These are phyloP conservation scores for Glaucopsyche alexis DNA, from an alignment of 2,888 invertebrate species.

Conservation along the genomic window DNA sequence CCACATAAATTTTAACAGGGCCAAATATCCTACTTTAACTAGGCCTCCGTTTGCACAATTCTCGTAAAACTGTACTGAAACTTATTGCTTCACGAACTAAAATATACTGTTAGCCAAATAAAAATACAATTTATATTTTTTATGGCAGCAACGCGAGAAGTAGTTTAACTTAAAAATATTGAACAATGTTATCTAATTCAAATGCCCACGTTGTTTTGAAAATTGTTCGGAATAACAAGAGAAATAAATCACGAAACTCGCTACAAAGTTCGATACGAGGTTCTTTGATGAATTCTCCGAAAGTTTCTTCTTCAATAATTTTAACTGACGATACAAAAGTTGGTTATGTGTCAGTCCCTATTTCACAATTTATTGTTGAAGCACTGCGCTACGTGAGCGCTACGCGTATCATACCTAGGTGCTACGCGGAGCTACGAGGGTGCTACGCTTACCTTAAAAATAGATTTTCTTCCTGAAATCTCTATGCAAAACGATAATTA, in stretches of 20 bases:
- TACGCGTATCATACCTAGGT: no score
- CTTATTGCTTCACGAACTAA: no score
- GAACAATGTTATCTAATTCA: constrained; percentile 15
- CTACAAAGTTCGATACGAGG: constrained; percentile 28
- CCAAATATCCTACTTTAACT: no score
- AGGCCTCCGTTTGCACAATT: no score
- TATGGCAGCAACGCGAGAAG: background rate
- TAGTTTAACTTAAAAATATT: background rate
- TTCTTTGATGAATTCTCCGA: constrained; percentile 16
- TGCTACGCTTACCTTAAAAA: background rate
- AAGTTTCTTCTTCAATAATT: constrained; percentile 3
- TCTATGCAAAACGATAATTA: no score
- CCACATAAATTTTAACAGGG: no score
- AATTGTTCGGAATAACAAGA: constrained; percentile 22
- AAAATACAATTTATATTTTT: no score
- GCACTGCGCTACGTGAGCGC: background rate
- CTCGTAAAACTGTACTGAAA: no score
- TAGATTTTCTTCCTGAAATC: no score
- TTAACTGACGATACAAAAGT: background rate
- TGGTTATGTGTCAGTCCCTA: background rate
- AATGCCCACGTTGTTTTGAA: constrained; percentile 3
- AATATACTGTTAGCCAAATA: no score
- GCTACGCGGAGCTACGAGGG: background rate
- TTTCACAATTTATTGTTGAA: background rate
- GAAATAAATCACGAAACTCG: constrained; percentile 31